Evolutionary conservation across 2,888 invertebrate genomes (phyloP).

Genomic region (Pollenia amentaria): DNA sequence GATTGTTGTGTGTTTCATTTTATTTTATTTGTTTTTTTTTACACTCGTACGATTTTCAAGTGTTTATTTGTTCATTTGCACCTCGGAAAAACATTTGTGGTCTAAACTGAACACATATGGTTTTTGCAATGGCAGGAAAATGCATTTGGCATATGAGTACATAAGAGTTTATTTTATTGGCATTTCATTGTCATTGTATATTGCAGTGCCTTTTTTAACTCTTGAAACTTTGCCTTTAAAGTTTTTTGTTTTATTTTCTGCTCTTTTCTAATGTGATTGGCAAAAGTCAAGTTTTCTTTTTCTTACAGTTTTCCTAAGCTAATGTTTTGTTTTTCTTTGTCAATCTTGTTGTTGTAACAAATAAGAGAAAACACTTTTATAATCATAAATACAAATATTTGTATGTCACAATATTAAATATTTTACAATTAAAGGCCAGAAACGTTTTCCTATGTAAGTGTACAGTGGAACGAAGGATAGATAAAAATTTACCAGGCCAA

Average conservation of each 20-base stretch:
- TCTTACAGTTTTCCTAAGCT: conserved; percentile 18
- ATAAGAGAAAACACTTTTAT: conserved; percentile 39
- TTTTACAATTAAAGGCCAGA: conserved; percentile 31
- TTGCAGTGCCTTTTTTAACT: neutral
- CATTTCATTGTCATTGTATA: conserved; percentile 47
- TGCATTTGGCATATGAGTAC: conserved; percentile 13
- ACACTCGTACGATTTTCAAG: conserved; percentile 51
- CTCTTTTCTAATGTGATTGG: conserved; percentile 20
- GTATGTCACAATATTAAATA: conserved; percentile 42
- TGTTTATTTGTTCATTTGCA: conserved; percentile 69
- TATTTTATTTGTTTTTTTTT: conserved; percentile 40
- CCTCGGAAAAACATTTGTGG: conserved; percentile 46
- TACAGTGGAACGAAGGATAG: neutral
- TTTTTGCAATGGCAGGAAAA: conserved; percentile 41
- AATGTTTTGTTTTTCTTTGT: neutral
- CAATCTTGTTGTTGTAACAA: conserved; percentile 14
- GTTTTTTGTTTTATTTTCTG: conserved; percentile 1
- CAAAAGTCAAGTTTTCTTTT: conserved; percentile 47
- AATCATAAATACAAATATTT: conserved; percentile 47
- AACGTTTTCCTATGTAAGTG: neutral
- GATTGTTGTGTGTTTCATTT: conserved; percentile 23
- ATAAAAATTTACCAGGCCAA: too few relatives aligned
- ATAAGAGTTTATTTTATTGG: neutral
- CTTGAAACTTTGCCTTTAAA: conserved; percentile 17
- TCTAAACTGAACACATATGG: neutral